Base-by-base conservation (phyloP, 1,140 invertebrate genomes). In the Pteromalus puparum region DNA sequence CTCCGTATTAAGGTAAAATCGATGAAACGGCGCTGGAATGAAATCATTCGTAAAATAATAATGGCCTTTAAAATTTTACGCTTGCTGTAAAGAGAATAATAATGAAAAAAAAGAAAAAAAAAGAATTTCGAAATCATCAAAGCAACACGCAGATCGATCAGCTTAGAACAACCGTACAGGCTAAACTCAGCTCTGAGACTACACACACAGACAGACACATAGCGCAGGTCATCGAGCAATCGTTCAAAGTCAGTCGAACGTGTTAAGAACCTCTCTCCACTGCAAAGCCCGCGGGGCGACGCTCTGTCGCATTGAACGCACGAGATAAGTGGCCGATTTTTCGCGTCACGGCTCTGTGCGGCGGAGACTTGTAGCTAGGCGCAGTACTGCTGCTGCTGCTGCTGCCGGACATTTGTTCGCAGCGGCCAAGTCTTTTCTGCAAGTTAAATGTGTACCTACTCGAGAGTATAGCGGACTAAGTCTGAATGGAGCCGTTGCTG, bases 241-340 rank as follows among this genome's bases (percentile, higher is more conserved):
- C 83, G 83, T 74, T 84, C 83, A 84, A 73, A 84, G 46, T 80
- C 46, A 74, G 61, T 79, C 76, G 46, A 65, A 84, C 83, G 76
- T 30, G 76, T 74, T 42, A 78, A 78, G 61, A 75, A 34, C 24
- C 10, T 28, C 26, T 28, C 12, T 48, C 2, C 13, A 13, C 46
- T 2, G 46, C 46, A 13, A 21, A 67, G 78, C 26, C 18, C 13
- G 21, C 72, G 48, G 42, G 42, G 10, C 24, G 46, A 48, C 75
- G 24, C 38, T 42, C 38, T 42, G 81, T 68, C 42, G 68, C 18
- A 38, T 3, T 21, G 10, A 61, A 13, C 68, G 67, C 42, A 28
- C 21, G n/a, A 72, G 67, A 81, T 81, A 81, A 81, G 79, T 81
- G 67, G 10, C 26, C 42, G 74, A 83, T 83, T 83, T 83, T 83